Base-by-base conservation (phyloP, 2,113 vertebrate species). In the Gopherus evgoodei region DNA sequence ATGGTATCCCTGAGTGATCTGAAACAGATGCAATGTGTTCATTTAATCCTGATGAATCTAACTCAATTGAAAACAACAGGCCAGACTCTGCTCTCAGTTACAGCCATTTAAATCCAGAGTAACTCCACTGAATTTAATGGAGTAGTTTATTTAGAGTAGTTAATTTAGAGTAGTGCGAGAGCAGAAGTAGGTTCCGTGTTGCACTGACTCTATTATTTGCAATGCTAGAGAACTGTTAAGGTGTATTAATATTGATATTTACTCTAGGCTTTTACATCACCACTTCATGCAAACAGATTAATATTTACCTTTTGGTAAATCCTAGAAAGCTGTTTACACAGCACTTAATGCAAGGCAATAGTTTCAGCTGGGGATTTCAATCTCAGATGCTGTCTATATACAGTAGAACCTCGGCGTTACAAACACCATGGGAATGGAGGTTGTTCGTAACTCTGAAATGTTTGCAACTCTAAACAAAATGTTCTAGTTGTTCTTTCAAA, bases 231-330 rank as follows among this genome's bases (percentile, higher is more conserved):
- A 56, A 65, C n/a, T 29, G 1, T 44, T 16, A 52, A 65, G 49
- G 83, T 90, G 97, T 91, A 96, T 97, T 94, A 97, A 97, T 83
- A 96, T 83, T 92, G 89, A 97, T 96, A 83, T 97, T 97, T 97
- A 90, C 84, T 94, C 79, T 86, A 93, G 94, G 90, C 81, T 97
- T 94, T 94, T 90, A 94, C 54, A 88, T 79, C 93, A 19, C 13
- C 59, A 17, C 56, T 94, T 90, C 88, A 82, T 81, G 50, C 83
- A 91, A 95, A 91, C 83, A 88, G 93, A 94, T 97, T 96, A 94
- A 97, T 97, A 96, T 93, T 94, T 97, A 90, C 94, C 95, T 97
- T 90, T 94, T 72, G 94, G 91, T 95, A 95, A 97, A 97, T 90
- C 82, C 91, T 96, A 96, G 88, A 87, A 95, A 97, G 91, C 91